These are phyloP conservation scores for Sceloporus tristichus DNA, from an alignment of 2,113 vertebrate genomes.

Conservation along the genomic window DNA sequence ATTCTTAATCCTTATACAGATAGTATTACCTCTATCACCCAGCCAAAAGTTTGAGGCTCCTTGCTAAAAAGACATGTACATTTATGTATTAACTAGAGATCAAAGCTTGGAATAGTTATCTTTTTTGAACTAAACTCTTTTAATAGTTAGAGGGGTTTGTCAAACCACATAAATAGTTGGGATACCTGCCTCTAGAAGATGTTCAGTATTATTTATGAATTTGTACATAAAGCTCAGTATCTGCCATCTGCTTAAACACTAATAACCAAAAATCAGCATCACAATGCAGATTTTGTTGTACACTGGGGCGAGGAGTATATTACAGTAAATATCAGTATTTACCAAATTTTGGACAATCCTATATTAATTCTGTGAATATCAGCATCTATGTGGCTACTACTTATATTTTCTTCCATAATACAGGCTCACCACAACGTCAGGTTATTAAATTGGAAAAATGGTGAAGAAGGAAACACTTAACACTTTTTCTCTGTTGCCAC, in stretches of 20 bases:
- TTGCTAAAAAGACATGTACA: not conserved
- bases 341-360: not conserved
- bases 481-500: too few species aligned
- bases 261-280: too few species aligned
- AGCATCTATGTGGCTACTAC: too few species aligned
- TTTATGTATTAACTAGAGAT: accelerated
- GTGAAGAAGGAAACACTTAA: not conserved
- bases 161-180: not conserved
- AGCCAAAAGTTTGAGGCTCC: not conserved
- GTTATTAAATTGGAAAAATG: not conserved
- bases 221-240: not conserved
- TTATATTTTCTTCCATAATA: not conserved
- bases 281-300: not conserved
- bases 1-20: accelerated
- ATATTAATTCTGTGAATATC: too few species aligned
- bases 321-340: not conserved
- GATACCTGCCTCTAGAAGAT: not conserved
- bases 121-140: too few species aligned
- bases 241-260: not conserved
- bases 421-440: too few species aligned
- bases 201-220: not conserved
- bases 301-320: not conserved
- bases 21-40: conserved; percentile 5
- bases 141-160: not conserved
- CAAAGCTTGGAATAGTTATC: not conserved